phyloP scores from a whole-genome alignment of 2,888 invertebrate species.

The Drosophila nigricruria region DNA sequence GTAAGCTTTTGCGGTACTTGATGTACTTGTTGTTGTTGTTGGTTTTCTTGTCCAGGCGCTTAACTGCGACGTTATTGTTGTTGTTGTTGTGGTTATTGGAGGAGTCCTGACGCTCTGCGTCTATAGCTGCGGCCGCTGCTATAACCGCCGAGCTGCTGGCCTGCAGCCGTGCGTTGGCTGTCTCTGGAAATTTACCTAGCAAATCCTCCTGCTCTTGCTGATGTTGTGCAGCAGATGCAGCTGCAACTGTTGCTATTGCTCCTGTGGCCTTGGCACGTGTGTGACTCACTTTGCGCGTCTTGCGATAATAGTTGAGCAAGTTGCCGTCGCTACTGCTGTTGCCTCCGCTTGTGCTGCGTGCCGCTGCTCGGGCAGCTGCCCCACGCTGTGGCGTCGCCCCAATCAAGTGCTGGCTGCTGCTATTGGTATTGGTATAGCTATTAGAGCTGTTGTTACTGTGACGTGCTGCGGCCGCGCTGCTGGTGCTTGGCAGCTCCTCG shows the following conservation, averaged over 20 bases:
- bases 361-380: conserved; percentile 36
- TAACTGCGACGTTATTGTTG: conserved; percentile 33
- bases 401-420: conserved; percentile 33
- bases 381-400: conserved; percentile 65
- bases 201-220: conserved; percentile 25
- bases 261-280: conserved; percentile 52
- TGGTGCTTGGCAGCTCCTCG: conserved; percentile 71
- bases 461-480: conserved; percentile 62
- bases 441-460: conserved; percentile 33
- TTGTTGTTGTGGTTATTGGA: conserved; percentile 29
- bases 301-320: conserved; percentile 84
- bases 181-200: conserved; percentile 34
- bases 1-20: conserved; percentile 73
- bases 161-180: conserved; percentile 42
- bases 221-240: conserved; percentile 8
- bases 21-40: conserved; percentile 50
- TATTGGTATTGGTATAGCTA: conserved; percentile 30
- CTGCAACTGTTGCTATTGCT: conserved; percentile 17
- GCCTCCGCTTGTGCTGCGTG: conserved; percentile 15
- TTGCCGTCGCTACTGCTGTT: conserved; percentile 66
- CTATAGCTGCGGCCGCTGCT: conserved; percentile 63
- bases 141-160: conserved; percentile 58
- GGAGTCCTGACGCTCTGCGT: conserved; percentile 28
- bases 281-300: conserved; percentile 83
- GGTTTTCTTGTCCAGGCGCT: conserved; percentile 44